Percentiles rank a stretch among this genome's conserved stretches.
These are phyloP conservation scores for Pholis gunnellus DNA, from an alignment of 2,113 vertebrate species.

Conservation along the genomic window DNA sequence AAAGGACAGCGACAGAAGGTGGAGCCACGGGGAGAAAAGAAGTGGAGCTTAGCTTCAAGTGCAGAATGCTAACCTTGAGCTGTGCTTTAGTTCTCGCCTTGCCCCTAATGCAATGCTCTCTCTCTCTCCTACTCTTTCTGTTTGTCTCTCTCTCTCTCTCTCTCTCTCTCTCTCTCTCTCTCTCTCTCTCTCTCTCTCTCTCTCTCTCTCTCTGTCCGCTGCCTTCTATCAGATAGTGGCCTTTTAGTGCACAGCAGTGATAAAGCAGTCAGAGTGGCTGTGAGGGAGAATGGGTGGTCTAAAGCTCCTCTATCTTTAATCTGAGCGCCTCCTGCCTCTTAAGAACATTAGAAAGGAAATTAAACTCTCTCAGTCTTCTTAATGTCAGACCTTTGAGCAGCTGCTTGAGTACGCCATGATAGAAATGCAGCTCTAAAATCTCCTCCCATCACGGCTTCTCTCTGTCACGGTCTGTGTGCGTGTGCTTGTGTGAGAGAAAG, in stretches of 20 bases:
- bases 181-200: constrained; percentile 34
- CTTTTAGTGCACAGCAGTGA: constrained; percentile 75
- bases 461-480: constrained; percentile 33
- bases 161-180: constrained; percentile 37
- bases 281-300: constrained; percentile 63
- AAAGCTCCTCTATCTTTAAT: constrained; percentile 76
- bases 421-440: constrained; percentile 54
- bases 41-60: constrained; percentile 30
- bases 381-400: constrained; percentile 65
- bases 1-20: constrained; percentile 28
- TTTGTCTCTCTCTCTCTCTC: constrained; percentile 35
- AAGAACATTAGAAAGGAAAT: constrained; percentile 81
- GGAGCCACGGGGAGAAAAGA: constrained; percentile 36
- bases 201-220: constrained; percentile 39
- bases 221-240: constrained; percentile 73
- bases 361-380: constrained; percentile 74
- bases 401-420: constrained; percentile 41
- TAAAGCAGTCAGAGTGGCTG: constrained; percentile 72
- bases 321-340: constrained; percentile 78
- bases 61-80: constrained; percentile 66
- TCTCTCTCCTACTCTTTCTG: constrained; percentile 28
- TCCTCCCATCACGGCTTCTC: constrained; percentile 45
- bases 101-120: constrained; percentile 17
- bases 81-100: constrained; percentile 21
- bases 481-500: constrained; percentile 14